phyloP scores from a whole-genome alignment of 2,113 vertebrate species.

The Catharus bicknelli region DNA sequence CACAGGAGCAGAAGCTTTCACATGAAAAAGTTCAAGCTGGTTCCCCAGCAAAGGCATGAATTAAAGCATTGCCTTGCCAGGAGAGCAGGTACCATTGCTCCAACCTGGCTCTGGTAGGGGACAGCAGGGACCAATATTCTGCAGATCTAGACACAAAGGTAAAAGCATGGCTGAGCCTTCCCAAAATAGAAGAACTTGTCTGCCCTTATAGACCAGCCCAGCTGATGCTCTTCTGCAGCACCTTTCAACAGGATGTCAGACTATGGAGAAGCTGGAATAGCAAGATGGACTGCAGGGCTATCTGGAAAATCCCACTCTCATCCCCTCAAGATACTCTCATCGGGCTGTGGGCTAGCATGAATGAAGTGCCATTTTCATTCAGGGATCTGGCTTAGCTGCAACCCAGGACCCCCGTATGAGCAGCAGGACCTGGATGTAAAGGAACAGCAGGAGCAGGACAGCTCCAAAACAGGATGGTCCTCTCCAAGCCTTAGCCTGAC shows the following conservation, averaged over 20 bases:
- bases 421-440: rapidly evolving
- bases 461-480: too few relatives aligned
- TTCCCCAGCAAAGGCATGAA: background rate
- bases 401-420: rapidly evolving
- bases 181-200: background rate
- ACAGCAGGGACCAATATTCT: rapidly evolving
- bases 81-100: background rate
- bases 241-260: background rate
- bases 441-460: background rate
- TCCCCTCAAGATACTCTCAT: rapidly evolving
- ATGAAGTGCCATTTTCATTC: background rate
- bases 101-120: background rate
- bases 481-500: background rate
- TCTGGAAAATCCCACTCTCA: background rate
- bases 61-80: background rate
- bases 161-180: background rate
- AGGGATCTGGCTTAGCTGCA: background rate
- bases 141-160: background rate
- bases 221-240: background rate
- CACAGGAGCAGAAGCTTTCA: conserved; percentile 5
- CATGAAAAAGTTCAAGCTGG: conserved; percentile 32
- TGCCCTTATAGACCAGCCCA: rapidly evolving
- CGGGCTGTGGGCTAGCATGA: background rate
- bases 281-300: background rate
- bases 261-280: too few relatives aligned